Evolutionary conservation across 2,888 invertebrate species (phyloP).

Genomic region (Drosophila emarginata): DNA sequence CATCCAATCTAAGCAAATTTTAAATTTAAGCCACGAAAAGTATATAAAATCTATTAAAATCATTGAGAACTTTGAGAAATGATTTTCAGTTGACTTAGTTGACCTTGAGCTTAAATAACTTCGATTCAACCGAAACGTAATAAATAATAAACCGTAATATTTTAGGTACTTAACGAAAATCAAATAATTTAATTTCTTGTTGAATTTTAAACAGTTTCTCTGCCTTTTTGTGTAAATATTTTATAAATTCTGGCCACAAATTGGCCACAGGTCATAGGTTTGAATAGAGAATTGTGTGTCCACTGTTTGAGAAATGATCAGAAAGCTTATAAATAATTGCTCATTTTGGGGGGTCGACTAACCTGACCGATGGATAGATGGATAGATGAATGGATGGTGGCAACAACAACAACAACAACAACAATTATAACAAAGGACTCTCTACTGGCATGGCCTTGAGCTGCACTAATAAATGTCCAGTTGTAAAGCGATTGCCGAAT

Average conservation of each 20-base stretch:
- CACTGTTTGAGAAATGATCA: constrained; percentile 66
- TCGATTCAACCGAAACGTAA: no score
- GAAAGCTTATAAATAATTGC: constrained; percentile 63
- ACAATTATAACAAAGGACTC: constrained; percentile 42
- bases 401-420: constrained; percentile 36
- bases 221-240: background rate
- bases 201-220: no score
- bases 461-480: constrained; percentile 74
- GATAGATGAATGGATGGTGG: constrained; percentile 19
- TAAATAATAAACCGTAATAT: no score
- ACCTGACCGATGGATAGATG: constrained; percentile 39
- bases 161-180: no score
- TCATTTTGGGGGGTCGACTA: constrained; percentile 41
- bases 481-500: constrained; percentile 64
- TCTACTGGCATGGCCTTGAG: constrained; percentile 52
- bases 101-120: no score
- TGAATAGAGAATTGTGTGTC: constrained; percentile 17
- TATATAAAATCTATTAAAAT: no score
- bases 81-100: no score
- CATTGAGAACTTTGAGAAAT: no score
- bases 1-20: no score
- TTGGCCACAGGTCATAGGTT: constrained; percentile 21
- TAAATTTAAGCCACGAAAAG: no score
- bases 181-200: no score
- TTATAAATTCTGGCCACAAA: background rate